Evolutionary conservation across 2,888 invertebrate genomes (phyloP).

Genomic region (Lypha dubia): DNA sequence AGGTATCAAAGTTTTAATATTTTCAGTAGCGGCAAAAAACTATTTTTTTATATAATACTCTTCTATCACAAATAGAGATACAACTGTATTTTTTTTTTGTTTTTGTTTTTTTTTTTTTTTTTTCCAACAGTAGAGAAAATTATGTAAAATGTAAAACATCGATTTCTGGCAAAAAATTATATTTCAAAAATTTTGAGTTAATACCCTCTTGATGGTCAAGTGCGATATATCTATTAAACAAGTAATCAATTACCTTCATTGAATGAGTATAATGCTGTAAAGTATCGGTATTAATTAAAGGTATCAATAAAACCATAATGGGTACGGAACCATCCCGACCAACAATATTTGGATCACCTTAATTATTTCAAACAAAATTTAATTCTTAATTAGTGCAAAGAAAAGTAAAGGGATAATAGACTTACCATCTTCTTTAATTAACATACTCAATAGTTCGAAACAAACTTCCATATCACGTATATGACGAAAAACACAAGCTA

Average conservation of each 20-base stretch:
- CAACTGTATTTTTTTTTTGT: too few relatives aligned
- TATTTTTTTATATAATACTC: too few relatives aligned
- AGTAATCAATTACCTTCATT: constrained; percentile 85
- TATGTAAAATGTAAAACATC: too few relatives aligned
- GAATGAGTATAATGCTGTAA: constrained; percentile 89
- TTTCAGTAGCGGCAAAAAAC: too few relatives aligned
- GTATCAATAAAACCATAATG: constrained; percentile 89
- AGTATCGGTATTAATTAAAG: constrained; percentile 89
- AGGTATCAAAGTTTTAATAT: too few relatives aligned
- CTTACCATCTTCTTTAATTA: constrained; percentile 82
- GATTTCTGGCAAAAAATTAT: too few relatives aligned
- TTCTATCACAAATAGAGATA: too few relatives aligned
- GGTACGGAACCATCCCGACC: constrained; percentile 89
- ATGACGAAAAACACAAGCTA: constrained; percentile 88
- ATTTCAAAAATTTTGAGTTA: too few relatives aligned
- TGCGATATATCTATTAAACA: background rate
- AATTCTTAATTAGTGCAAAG: background rate
- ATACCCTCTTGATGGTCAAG: too few relatives aligned
- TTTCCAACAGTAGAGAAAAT: too few relatives aligned
- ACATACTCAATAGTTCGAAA: constrained; percentile 83
- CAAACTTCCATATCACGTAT: constrained; percentile 88
- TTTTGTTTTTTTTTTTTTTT: too few relatives aligned
- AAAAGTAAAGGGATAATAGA: background rate
- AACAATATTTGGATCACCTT: constrained; percentile 87
- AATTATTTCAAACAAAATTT: background rate